These are phyloP conservation scores for Ploceus nigricollis DNA, from an alignment of 2,113 vertebrate genomes.

Conservation along the genomic window DNA sequence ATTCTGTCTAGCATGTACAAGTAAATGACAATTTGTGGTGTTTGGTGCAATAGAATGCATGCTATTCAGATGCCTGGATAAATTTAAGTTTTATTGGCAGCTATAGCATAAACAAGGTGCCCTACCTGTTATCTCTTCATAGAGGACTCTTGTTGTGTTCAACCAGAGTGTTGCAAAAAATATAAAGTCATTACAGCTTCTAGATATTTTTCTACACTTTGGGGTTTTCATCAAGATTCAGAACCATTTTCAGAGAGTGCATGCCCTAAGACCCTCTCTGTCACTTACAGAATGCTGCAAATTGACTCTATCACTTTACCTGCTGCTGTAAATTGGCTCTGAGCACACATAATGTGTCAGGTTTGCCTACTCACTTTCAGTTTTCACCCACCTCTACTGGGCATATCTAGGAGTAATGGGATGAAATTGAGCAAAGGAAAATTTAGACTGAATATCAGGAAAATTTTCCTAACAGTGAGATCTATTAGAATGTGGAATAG, in stretches of 20 bases:
- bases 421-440: constrained; percentile 70
- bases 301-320: constrained; percentile 67
- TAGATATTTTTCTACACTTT: constrained; percentile 45
- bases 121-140: not conserved
- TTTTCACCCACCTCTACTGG: constrained; percentile 64
- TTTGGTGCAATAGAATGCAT: not conserved
- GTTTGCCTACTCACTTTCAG: constrained; percentile 67
- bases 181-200: constrained; percentile 46
- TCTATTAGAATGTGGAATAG: constrained; percentile 66
- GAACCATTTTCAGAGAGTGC: constrained; percentile 61
- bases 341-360: constrained; percentile 65
- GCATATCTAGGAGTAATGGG: constrained; percentile 68
- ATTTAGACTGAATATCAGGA: constrained; percentile 63
- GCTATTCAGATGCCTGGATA: not conserved
- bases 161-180: not conserved
- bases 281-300: constrained; percentile 67
- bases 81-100: not conserved
- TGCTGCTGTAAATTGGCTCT: constrained; percentile 68
- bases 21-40: not conserved
- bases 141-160: constrained; percentile 1
- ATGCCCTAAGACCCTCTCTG: constrained; percentile 62
- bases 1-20: not conserved
- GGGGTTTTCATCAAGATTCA: constrained; percentile 65
- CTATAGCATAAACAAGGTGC: not conserved
- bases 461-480: constrained; percentile 68